A percentile compares a stretch with the other conserved stretches of the same genome.
phyloP scores from a whole-genome alignment of 2,113 vertebrate genomes.

The Carlito syrichta region DNA sequence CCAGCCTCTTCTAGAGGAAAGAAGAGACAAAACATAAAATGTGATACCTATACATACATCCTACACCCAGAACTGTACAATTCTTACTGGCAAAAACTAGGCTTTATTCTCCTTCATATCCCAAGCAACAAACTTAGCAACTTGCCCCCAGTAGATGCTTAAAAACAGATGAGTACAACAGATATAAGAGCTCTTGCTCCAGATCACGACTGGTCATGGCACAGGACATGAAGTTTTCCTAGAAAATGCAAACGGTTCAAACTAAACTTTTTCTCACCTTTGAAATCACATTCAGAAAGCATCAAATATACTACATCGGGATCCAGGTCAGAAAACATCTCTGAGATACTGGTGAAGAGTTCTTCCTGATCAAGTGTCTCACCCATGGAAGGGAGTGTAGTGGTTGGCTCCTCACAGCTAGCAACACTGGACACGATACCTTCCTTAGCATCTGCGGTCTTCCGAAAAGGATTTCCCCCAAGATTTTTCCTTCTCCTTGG shows the following conservation, averaged over 20 bases:
- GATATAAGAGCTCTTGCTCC: conserved; percentile 2
- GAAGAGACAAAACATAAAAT: background rate
- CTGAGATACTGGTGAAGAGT: conserved; percentile 89
- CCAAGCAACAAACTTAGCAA: background rate
- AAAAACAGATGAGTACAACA: conserved; percentile 25
- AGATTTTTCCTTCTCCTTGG: conserved; percentile 92
- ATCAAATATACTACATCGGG: conserved; percentile 94
- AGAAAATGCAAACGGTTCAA: conserved; percentile 61
- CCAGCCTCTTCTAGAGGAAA: conserved; percentile 19
- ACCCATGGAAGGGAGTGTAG: conserved; percentile 55
- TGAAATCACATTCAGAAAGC: conserved; percentile 95
- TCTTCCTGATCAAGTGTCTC: conserved; percentile 82
- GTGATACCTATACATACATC: background rate
- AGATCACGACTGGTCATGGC: background rate
- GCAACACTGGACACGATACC: conserved; percentile 62
- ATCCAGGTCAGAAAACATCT: conserved; percentile 96
- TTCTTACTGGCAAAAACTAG: conserved; percentile 36
- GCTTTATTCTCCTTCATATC: conserved; percentile 3
- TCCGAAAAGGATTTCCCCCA: conserved; percentile 83
- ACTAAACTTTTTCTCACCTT: conserved; percentile 87
- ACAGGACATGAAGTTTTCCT: conserved; percentile 32
- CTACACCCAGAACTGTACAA: background rate
- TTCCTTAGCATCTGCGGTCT: conserved; percentile 72
- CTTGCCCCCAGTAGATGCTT: background rate
- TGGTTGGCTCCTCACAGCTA: conserved; percentile 57